Evolutionary conservation across 2,797 vertebrate genomes (phyloP).

Genomic region (Tadarida brasiliensis): DNA sequence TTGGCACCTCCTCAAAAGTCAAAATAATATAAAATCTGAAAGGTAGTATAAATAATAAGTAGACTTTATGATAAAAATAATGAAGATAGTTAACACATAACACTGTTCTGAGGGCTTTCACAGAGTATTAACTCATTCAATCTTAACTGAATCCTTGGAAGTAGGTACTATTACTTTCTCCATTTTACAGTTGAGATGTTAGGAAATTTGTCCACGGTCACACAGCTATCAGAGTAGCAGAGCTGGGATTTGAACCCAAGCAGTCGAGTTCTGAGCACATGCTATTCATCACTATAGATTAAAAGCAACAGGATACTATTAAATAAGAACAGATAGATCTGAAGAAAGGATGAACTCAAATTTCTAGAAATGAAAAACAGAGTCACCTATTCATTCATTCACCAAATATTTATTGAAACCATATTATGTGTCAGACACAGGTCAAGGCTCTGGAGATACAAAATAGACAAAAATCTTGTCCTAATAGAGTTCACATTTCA

Average conservation of each 20-base stretch:
- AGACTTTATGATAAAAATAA: neutral
- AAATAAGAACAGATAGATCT: neutral
- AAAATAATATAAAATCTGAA: constrained; percentile 28
- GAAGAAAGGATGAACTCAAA: neutral
- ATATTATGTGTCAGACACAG: neutral
- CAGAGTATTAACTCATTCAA: neutral
- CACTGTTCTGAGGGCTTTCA: neutral
- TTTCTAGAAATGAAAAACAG: constrained; percentile 16
- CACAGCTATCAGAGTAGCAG: neutral
- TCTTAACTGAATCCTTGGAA: neutral
- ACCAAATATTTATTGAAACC: neutral
- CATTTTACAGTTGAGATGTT: neutral
- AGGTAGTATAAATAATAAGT: neutral
- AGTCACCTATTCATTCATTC: constrained; percentile 9
- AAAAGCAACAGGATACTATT: neutral
- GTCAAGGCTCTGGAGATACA: neutral
- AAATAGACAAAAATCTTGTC: neutral
- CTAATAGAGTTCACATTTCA: neutral
- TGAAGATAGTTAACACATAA: neutral
- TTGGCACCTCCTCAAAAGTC: neutral
- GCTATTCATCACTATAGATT: neutral
- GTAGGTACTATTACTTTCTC: neutral
- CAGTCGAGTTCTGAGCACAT: neutral
- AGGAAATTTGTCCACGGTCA: neutral
- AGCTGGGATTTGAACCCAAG: neutral